phyloP scores from a whole-genome alignment of 1,140 invertebrate species.

The Drosophila kohkoa region DNA sequence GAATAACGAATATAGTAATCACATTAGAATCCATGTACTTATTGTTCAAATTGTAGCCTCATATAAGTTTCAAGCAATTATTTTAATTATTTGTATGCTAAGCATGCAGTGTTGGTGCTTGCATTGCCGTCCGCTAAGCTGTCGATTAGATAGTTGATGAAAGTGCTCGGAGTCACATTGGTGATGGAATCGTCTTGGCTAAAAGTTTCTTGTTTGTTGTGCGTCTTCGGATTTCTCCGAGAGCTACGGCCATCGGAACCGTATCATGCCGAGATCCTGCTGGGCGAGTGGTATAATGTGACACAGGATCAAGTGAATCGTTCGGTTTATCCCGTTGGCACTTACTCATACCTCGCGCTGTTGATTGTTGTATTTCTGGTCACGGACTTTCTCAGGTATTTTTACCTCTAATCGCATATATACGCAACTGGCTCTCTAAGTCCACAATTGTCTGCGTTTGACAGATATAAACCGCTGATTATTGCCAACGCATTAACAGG shows the following conservation, averaged over 20 bases:
- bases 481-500: constrained; percentile 90
- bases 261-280: constrained; percentile 90
- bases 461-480: constrained; percentile 93
- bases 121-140: constrained; percentile 11
- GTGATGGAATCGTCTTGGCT: constrained; percentile 86
- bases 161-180: constrained; percentile 33
- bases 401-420: not conserved
- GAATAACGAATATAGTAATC: constrained; percentile 1
- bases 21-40: constrained; percentile 12
- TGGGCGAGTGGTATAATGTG: constrained; percentile 89
- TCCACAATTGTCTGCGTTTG: not conserved
- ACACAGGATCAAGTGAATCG: constrained; percentile 85
- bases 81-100: constrained; percentile 73
- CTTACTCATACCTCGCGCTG: constrained; percentile 90
- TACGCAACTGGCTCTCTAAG: not conserved
- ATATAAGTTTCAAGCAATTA: constrained; percentile 60
- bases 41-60: constrained; percentile 37
- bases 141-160: constrained; percentile 56
- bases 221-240: constrained; percentile 92
- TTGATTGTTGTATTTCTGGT: constrained; percentile 91
- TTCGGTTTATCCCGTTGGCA: constrained; percentile 91
- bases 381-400: constrained; percentile 89
- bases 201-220: constrained; percentile 88
- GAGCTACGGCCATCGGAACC: constrained; percentile 92
- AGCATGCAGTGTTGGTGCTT: constrained; percentile 30